Evolutionary conservation across 2,113 vertebrate genomes (phyloP).

Genomic region (Pristiophorus japonicus): DNA sequence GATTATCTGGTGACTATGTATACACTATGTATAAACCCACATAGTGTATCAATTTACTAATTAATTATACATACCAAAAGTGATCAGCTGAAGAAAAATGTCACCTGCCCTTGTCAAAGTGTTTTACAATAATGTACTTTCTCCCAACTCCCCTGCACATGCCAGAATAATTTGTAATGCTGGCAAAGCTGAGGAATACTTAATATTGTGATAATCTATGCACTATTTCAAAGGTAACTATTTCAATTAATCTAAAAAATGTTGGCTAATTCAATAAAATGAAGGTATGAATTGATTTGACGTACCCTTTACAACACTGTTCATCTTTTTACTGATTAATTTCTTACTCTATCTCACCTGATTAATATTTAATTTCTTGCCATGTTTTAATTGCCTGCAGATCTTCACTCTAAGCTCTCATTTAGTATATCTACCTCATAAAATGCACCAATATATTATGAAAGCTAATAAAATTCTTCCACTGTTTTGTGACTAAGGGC

Average conservation of each 20-base stretch:
- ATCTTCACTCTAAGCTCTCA: not conserved
- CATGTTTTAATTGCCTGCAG: not conserved
- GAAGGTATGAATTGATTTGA: not conserved
- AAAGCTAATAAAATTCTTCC: not conserved
- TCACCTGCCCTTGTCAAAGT: slow-evolving; percentile 6
- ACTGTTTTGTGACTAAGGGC: not conserved
- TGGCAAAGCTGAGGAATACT: not conserved
- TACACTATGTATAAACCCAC: not conserved
- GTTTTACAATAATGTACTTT: slow-evolving; percentile 29
- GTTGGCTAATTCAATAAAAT: not conserved
- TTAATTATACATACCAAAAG: not conserved
- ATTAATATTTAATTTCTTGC: not conserved
- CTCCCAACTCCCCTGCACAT: not conserved
- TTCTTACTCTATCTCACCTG: not conserved
- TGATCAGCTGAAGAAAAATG: not conserved
- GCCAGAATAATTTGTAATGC: not conserved
- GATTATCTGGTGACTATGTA: not conserved
- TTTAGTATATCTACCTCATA: no score
- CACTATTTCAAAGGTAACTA: not conserved
- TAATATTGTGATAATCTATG: slow-evolving; percentile 17
- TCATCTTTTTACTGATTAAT: not conserved
- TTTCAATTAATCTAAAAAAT: not conserved
- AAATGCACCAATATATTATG: not conserved
- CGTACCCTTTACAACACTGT: not conserved
- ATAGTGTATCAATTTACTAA: not conserved